These are phyloP conservation scores for Cephus sareptanus DNA, from an alignment of 2,888 invertebrate genomes.

Conservation along the genomic window DNA sequence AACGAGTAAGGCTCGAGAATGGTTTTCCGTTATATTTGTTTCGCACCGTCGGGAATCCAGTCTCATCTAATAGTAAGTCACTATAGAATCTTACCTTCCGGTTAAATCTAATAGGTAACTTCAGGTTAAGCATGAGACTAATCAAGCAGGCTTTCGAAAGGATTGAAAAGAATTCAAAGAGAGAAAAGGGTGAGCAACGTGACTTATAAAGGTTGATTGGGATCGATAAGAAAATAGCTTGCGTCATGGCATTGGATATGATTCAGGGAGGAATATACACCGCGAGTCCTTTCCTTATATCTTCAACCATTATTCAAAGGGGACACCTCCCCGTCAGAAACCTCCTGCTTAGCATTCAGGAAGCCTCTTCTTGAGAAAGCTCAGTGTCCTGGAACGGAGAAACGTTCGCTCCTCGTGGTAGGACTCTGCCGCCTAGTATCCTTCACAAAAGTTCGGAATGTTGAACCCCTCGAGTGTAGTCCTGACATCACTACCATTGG, in stretches of 20 bases:
- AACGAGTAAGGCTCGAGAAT: constrained; percentile 55
- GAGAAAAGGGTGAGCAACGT: constrained; percentile 18
- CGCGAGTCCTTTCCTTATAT: constrained; percentile 41
- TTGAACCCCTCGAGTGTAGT: background rate
- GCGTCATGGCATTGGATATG: constrained; percentile 48
- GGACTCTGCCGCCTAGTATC: background rate
- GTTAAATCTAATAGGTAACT: constrained; percentile 11
- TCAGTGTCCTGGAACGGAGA: background rate
- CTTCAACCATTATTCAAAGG: background rate
- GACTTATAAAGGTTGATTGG: constrained; percentile 23
- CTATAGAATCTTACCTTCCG: background rate
- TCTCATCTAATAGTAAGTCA: background rate
- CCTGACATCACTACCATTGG: background rate
- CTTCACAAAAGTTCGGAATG: background rate
- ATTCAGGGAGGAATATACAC: constrained; percentile 53
- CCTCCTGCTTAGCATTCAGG: background rate
- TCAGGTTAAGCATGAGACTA: constrained; percentile 48
- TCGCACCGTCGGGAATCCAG: no score
- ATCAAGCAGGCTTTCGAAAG: constrained; percentile 44
- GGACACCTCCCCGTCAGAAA: background rate
- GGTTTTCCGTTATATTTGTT: background rate
- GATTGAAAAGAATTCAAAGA: constrained; percentile 13
- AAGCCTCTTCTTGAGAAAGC: background rate
- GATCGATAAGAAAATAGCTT: constrained; percentile 33
- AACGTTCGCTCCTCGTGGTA: background rate